Percentiles rank a stretch among this genome's conserved stretches.
Evolutionary conservation across 2,113 vertebrate genomes (phyloP).

Genomic region (Promerops cafer): DNA sequence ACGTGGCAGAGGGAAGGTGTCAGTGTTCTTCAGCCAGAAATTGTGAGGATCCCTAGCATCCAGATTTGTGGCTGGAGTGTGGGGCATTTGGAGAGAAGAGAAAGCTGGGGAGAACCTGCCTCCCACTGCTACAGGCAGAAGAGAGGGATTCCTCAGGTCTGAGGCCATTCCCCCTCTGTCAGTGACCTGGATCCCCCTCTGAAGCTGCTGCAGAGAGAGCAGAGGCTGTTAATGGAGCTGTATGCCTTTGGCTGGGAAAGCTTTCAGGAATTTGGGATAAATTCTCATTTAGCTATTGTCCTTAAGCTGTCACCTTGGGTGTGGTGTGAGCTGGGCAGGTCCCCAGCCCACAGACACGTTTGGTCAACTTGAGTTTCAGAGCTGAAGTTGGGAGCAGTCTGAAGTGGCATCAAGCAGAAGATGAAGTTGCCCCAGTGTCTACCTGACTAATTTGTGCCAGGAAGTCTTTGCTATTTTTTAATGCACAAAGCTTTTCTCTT

Average conservation of each 20-base stretch:
- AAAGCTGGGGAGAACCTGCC: not conserved
- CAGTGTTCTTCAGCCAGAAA: not conserved
- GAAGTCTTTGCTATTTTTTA: not conserved
- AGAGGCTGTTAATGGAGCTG: not conserved
- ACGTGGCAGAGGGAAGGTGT: accelerated
- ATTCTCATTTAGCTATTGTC: not conserved
- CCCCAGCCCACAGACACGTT: not conserved
- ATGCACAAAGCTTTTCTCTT: not conserved
- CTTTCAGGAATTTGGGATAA: not conserved
- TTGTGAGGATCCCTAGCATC: not conserved
- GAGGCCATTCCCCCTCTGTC: not conserved
- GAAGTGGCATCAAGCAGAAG: not conserved
- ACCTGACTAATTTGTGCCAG: not conserved
- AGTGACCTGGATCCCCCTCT: not conserved
- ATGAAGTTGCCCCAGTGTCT: not conserved
- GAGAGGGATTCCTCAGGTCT: not conserved
- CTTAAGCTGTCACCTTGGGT: not conserved
- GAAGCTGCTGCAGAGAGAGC: not conserved
- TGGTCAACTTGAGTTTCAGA: not conserved
- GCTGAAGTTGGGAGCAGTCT: not conserved
- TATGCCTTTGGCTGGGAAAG: not conserved
- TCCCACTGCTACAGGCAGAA: not conserved
- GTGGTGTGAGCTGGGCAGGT: not conserved
- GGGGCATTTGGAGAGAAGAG: not conserved
- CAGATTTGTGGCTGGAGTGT: not conserved